Evolutionary conservation across 1,140 invertebrate species (phyloP).

Genomic region (Zaprionus africanus): DNA sequence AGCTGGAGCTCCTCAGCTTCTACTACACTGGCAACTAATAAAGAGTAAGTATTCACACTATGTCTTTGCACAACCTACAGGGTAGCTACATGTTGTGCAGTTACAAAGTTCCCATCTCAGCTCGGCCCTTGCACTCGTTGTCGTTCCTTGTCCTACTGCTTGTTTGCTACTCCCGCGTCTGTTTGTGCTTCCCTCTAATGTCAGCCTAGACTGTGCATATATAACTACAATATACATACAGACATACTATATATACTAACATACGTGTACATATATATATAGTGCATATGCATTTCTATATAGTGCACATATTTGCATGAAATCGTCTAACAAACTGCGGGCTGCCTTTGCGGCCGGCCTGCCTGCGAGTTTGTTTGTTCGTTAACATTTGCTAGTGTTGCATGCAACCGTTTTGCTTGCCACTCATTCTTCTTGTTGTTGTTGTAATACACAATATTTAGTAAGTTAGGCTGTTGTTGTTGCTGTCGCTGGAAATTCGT

Average conservation of each 20-base stretch:
- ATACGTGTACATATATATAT: not conserved
- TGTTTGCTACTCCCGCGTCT: not conserved
- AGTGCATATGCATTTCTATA: constrained; percentile 20
- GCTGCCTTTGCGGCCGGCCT: constrained; percentile 36
- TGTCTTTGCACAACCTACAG: not conserved
- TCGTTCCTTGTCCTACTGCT: not conserved
- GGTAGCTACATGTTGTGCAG: not conserved
- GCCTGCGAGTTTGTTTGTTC: constrained; percentile 71
- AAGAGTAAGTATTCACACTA: no score
- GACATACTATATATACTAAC: not conserved
- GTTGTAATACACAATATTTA: constrained; percentile 64
- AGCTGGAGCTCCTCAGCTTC: no score
- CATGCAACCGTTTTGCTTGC: constrained; percentile 66
- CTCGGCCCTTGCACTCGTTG: not conserved
- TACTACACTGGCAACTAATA: no score
- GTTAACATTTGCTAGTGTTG: constrained; percentile 63
- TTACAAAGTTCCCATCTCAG: not conserved
- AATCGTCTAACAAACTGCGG: constrained; percentile 68
- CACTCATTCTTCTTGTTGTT: constrained; percentile 40
- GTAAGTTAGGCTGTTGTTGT: constrained; percentile 46
- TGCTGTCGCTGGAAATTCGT: constrained; percentile 61
- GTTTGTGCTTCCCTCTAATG: not conserved
- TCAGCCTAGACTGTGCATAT: not conserved
- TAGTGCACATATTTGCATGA: constrained; percentile 56
- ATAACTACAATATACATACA: not conserved